Conservation (phyloP, 1,140 invertebrate species). For the Orchestia grillus region DNA sequence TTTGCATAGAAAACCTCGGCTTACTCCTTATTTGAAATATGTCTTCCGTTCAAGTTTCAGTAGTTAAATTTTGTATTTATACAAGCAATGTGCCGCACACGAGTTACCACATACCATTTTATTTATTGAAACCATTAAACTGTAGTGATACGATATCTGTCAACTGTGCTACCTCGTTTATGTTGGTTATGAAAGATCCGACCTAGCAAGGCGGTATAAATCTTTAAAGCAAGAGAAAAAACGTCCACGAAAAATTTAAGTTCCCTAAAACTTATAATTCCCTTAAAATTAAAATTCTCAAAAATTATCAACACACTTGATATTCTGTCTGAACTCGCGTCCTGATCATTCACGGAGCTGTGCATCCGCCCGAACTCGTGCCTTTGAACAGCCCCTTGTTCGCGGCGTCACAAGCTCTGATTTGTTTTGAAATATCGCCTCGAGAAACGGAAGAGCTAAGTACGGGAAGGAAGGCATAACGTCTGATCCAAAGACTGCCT, state of each 20-base stretch:
- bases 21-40: not conserved
- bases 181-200: not conserved
- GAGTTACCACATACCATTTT: not conserved
- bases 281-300: not conserved
- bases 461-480: slow-evolving; percentile 53
- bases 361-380: slow-evolving; percentile 2
- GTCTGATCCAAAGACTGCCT: slow-evolving; percentile 46
- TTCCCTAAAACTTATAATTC: not conserved
- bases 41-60: not conserved
- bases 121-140: not conserved
- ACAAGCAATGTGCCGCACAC: not conserved
- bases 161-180: not conserved
- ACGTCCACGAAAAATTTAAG: too few species aligned
- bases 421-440: slow-evolving; percentile 45
- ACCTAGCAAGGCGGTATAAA: not conserved
- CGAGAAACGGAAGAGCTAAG: slow-evolving; percentile 48
- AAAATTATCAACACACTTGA: not conserved
- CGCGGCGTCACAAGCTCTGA: slow-evolving; percentile 25
- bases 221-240: not conserved
- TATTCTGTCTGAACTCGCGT: not conserved
- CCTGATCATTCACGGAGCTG: slow-evolving; percentile 9
- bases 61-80: not conserved
- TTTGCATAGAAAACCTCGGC: not conserved
- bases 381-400: slow-evolving; percentile 28
- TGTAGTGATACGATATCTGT: not conserved